phyloP scores from a whole-genome alignment of 2,113 vertebrate species.

The Mixornis gularis region DNA sequence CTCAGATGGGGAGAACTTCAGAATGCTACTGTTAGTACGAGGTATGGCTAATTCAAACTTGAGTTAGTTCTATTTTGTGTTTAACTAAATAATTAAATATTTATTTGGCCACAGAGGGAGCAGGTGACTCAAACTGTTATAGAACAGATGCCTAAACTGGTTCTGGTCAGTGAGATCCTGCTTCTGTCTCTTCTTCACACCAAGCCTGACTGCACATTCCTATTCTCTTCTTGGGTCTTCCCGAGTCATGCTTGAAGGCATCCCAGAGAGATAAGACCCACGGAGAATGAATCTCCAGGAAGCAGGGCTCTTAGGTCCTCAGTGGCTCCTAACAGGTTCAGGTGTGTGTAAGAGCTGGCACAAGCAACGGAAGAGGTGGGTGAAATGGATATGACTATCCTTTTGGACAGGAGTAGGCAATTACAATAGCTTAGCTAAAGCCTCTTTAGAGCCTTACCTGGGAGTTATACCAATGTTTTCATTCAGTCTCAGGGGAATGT shows the following conservation, averaged over 20 bases:
- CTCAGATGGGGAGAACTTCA: not conserved
- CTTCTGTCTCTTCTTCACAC: not conserved
- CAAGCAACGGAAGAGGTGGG: not conserved
- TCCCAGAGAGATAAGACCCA: not conserved
- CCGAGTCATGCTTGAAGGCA: not conserved
- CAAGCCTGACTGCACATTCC: not conserved
- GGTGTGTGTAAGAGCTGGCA: not conserved
- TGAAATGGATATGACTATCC: not conserved
- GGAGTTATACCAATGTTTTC: not conserved
- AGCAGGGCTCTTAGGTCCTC: not conserved
- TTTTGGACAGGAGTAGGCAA: fast-evolving
- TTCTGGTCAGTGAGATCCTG: not conserved
- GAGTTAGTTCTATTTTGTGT: not conserved
- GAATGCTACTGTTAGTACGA: not conserved
- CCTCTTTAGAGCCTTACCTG: not conserved
- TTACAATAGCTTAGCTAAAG: not conserved
- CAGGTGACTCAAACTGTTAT: not conserved
- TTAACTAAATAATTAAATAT: not conserved
- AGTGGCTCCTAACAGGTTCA: not conserved
- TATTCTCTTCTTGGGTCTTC: not conserved
- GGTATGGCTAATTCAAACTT: not conserved
- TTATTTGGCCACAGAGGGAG: not conserved
- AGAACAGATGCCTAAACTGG: not conserved
- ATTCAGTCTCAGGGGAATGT: not conserved
- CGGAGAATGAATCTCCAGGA: not conserved